Evolutionary conservation across 2,797 vertebrate species (phyloP).

Genomic region (Premnoplex brunnescens): DNA sequence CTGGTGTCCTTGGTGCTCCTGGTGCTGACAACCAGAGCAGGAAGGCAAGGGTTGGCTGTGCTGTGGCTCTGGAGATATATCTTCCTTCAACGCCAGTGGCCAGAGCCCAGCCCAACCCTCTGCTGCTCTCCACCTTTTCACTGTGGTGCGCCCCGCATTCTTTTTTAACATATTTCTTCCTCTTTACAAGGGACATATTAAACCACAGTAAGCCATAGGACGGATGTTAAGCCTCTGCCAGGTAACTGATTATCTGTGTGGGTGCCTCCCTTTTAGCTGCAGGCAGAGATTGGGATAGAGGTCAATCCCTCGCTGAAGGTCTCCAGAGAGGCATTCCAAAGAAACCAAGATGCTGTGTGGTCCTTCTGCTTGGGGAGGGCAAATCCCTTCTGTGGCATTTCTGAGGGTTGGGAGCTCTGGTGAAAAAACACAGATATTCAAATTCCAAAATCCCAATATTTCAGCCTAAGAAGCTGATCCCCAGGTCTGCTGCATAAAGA

Average conservation of each 20-base stretch:
- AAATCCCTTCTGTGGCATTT: background rate
- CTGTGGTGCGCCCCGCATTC: background rate
- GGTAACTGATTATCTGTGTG: background rate
- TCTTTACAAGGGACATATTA: background rate
- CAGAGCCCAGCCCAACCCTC: background rate
- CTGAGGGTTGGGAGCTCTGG: rapidly evolving
- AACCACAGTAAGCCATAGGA: rapidly evolving
- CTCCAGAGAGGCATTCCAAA: rapidly evolving
- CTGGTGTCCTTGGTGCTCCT: rapidly evolving
- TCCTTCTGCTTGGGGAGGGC: background rate
- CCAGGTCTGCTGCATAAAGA: background rate
- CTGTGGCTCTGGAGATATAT: background rate
- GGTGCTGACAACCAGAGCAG: background rate
- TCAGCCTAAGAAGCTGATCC: background rate
- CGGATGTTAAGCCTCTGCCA: rapidly evolving
- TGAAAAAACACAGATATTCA: background rate
- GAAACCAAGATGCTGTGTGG: background rate
- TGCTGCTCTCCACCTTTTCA: background rate
- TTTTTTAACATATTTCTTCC: background rate
- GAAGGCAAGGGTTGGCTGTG: background rate
- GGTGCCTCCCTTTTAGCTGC: background rate
- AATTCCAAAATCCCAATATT: background rate
- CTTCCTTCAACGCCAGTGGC: rapidly evolving
- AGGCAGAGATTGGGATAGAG: background rate
- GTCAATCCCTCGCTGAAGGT: background rate